Percentiles rank a stretch among this genome's conserved stretches.
These are phyloP conservation scores for Clanis bilineata DNA, from an alignment of 2,888 invertebrate species.

Conservation along the genomic window DNA sequence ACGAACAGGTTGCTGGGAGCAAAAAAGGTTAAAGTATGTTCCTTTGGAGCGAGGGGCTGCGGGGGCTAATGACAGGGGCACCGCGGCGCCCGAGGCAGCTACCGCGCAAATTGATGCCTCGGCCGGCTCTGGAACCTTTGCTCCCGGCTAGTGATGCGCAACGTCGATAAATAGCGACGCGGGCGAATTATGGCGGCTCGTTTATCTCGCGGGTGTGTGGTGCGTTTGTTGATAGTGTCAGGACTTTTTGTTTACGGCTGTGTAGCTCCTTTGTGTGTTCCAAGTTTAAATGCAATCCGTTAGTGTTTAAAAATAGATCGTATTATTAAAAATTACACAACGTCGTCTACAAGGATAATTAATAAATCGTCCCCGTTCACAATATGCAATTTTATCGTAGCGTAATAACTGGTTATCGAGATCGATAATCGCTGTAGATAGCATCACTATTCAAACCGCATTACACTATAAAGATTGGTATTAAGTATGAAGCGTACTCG, in stretches of 20 bases:
- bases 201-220: constrained; percentile 1
- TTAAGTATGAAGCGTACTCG: constrained; percentile 73
- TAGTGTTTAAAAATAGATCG: too few relatives aligned
- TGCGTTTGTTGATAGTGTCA: constrained; percentile 3
- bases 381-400: constrained; percentile 44
- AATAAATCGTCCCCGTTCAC: constrained; percentile 35
- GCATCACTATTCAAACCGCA: constrained; percentile 67
- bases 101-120: constrained; percentile 81
- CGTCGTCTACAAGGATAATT: constrained; percentile 7
- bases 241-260: not conserved
- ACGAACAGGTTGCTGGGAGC: constrained; percentile 79
- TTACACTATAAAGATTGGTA: constrained; percentile 79
- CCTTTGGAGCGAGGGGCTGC: constrained; percentile 40
- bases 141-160: constrained; percentile 79
- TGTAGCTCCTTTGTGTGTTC: constrained; percentile 9
- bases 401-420: constrained; percentile 63
- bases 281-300: not conserved
- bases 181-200: constrained; percentile 28
- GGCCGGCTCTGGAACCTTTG: constrained; percentile 77
- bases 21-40: constrained; percentile 81
- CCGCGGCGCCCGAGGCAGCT: constrained; percentile 79
- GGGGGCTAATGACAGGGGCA: constrained; percentile 79
- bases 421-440: constrained; percentile 56
- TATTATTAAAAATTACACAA: too few relatives aligned
- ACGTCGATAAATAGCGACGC: constrained; percentile 69